phyloP scores from a whole-genome alignment of 2,888 invertebrate species.

The Liposcelis brunnea region DNA sequence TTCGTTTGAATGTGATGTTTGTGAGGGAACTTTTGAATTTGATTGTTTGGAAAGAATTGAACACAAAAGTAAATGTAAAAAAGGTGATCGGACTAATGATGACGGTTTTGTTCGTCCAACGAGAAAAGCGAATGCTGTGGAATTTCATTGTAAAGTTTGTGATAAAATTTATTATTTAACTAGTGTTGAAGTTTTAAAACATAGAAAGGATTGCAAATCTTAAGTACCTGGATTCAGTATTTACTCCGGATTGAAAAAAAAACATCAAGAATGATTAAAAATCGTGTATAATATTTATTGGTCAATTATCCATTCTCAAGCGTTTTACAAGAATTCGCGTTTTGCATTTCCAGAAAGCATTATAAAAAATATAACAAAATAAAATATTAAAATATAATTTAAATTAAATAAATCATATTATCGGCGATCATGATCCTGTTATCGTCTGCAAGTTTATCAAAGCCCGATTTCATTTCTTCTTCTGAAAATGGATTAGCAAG shows the following conservation, averaged over 20 bases:
- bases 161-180: slow-evolving; percentile 47
- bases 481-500: slow-evolving; percentile 38
- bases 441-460: slow-evolving; percentile 68
- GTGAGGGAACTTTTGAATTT: not conserved
- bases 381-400: slow-evolving; percentile 21
- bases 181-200: slow-evolving; percentile 69
- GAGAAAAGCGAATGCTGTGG: slow-evolving; percentile 38
- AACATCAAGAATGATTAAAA: too few species aligned
- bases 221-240: too few species aligned
- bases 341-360: too few species aligned
- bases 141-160: slow-evolving; percentile 58
- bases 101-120: slow-evolving; percentile 17
- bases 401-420: slow-evolving; percentile 67
- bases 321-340: too few species aligned
- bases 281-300: too few species aligned
- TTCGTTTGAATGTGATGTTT: slow-evolving; percentile 1
- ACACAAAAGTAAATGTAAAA: not conserved
- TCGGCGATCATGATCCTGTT: slow-evolving; percentile 88
- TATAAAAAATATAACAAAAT: too few species aligned
- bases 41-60: not conserved
- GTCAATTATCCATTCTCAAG: too few species aligned
- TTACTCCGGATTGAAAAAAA: too few species aligned
- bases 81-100: slow-evolving; percentile 15
- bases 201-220: slow-evolving; percentile 37
- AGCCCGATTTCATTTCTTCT: slow-evolving; percentile 59